Base-by-base conservation (phyloP, 2,113 vertebrate genomes). In the Perca flavescens region DNA sequence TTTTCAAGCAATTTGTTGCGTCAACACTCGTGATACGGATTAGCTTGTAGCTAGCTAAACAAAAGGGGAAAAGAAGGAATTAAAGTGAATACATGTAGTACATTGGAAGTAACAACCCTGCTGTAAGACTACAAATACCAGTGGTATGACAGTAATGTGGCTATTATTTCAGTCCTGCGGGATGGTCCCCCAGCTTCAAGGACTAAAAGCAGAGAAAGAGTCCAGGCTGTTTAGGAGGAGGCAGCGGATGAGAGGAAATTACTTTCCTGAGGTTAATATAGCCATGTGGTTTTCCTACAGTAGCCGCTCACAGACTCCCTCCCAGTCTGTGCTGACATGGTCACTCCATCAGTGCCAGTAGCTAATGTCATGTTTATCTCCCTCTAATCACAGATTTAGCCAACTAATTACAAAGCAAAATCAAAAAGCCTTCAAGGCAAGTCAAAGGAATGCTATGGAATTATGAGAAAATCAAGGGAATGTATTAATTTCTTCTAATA, bases 321-420 rank as follows among this genome's bases (percentile, higher is more conserved):
- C 82, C 68, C 78, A 68, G 61, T 64, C 75, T 77, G 69, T 11
- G 16, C 80, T 83, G 80, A 82, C 80, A 83, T 71, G 74, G 74
- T 76, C 74, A 62, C 89, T 91, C 85, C 79, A 81, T 90, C 85
- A 89, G 36, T 84, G 78, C 86, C 83, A 70, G 84, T 58, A 57
- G 82, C 79, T 90, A 94, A 92, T 85, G 70, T 85, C 82, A 85
- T 86, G 85, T 93, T 86, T 91, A 86, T 91, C 82, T 88, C 81
- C 69, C 70, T 91, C 80, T 92, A 89, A 94, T 93, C 89, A 74
- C 49, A 74, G 81, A 87, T 89, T 88, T 80, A 77, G 56, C 28
- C 68, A 72, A 74, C 83, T 86, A 88, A 89, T 88, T 90, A 89
- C 79, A 89, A 84, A 89, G 70, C 36, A 17, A 79, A 85, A 86